Base-by-base conservation (phyloP, 2,888 invertebrate genomes). In the Adela reaumurella region DNA sequence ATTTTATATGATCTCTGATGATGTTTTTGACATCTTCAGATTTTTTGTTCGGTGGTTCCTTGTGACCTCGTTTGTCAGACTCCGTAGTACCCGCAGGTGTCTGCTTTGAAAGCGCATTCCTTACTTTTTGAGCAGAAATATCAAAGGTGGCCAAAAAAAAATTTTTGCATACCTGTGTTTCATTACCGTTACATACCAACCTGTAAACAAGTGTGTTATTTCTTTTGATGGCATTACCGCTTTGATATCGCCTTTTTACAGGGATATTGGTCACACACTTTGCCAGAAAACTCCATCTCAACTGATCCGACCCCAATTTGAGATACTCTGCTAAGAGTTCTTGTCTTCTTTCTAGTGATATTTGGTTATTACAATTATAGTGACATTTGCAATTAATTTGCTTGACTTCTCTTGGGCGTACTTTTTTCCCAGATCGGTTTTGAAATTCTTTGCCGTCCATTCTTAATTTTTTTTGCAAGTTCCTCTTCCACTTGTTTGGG, bases 41-140 rank as follows among this genome's bases (percentile, higher is more conserved):
- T 42, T 42, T 42, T 42, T 42, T 42, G 17, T 42, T 42, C 17
- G 16, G 17, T 42, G 43, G 43, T 17, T 17, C 43, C 11, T 42
- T 42, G 16, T 17, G 16, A 42, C 43, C 43, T 42, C 43, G 43
- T 42, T 17, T 24, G 8, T 24, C 24, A 24, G 24, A 24, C 24
- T 24, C 24, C 24, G 24, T 24, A 24, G 46, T 49, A 42, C 45
- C 46, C 41, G 41, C 46, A 46, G 46, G 46, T 43, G 46, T 43
- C 42, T 45, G 41, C 46, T 49, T 49, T 41, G 19, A 43, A 19
- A 49, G 45, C 35, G 46, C 20, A 24, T 46, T 47, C 19, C 41
- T 35, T 19, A 47, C 42, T 20, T 47, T 43, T 24, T 47, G 29
- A 41, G 43, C 41, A 24, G 48, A 48, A 43, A 44, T 44, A 24